A percentile compares a stretch with the other conserved stretches of the same genome.
Evolutionary conservation across 2,888 invertebrate species (phyloP).

Genomic region (Brenthis daphne): DNA sequence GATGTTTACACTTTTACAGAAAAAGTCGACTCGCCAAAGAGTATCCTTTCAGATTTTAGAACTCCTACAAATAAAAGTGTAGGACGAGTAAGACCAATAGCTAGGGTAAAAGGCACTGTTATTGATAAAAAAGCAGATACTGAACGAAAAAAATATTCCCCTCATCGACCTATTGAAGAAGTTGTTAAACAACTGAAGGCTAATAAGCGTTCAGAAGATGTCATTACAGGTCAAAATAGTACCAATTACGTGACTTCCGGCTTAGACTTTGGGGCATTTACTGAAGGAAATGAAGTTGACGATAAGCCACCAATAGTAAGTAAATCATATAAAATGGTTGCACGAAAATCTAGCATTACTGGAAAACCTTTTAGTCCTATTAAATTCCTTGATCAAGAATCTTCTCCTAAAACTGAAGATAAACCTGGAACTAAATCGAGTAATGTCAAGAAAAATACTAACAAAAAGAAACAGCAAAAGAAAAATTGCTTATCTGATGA

Average conservation of each 20-base stretch:
- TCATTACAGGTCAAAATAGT: slow-evolving; percentile 48
- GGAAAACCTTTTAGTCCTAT: slow-evolving; percentile 78
- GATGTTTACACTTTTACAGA: slow-evolving; percentile 78
- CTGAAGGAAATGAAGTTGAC: slow-evolving; percentile 52
- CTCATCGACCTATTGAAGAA: slow-evolving; percentile 76
- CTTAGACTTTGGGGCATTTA: slow-evolving; percentile 45
- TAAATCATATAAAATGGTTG: slow-evolving; percentile 80
- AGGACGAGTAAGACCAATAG: slow-evolving; percentile 75
- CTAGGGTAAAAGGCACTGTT: slow-evolving; percentile 76
- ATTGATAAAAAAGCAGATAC: slow-evolving; percentile 72
- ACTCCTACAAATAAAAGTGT: slow-evolving; percentile 68
- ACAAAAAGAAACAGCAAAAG: slow-evolving; percentile 62
- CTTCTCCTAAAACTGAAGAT: slow-evolving; percentile 52
- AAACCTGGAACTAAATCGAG: slow-evolving; percentile 44
- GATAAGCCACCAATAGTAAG: slow-evolving; percentile 73
- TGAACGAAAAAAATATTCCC: slow-evolving; percentile 75
- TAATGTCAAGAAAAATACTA: slow-evolving; percentile 51
- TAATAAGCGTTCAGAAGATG: slow-evolving; percentile 68
- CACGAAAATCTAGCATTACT: slow-evolving; percentile 75
- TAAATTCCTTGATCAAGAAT: slow-evolving; percentile 67
- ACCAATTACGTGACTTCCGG: slow-evolving; percentile 45
- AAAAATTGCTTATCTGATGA: slow-evolving; percentile 67
- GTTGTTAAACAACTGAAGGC: slow-evolving; percentile 75
- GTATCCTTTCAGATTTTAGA: slow-evolving; percentile 71
- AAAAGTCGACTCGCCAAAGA: slow-evolving; percentile 77